phyloP scores from a whole-genome alignment of 2,113 vertebrate genomes.

The human (Homo sapiens) region DNA sequence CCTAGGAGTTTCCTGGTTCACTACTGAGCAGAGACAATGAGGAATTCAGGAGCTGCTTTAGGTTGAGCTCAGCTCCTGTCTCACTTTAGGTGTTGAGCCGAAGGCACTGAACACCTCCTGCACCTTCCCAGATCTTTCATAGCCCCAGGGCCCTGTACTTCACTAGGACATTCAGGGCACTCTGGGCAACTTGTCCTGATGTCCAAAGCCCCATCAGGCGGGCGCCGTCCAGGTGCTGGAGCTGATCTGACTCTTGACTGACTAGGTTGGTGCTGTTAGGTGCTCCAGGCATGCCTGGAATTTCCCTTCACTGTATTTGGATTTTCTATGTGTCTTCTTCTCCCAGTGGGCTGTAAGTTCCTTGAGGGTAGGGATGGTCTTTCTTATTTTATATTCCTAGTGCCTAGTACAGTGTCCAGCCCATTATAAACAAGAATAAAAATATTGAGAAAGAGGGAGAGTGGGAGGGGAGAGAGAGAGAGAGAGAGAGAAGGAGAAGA shows the following conservation, averaged over 20 bases:
- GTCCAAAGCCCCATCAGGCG: neutral
- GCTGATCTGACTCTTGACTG: neutral
- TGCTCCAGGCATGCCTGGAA: neutral
- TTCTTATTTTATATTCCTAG: neutral
- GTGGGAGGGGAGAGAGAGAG: neutral
- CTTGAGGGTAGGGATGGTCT: neutral
- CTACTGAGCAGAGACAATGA: accelerated
- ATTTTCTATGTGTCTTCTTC: neutral
- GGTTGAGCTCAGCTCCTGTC: neutral
- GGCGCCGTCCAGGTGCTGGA: neutral
- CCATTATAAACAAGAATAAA: neutral
- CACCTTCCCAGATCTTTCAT: neutral
- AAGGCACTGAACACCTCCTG: neutral
- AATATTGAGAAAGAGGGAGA: neutral
- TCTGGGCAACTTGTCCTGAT: neutral
- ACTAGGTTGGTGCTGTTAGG: neutral
- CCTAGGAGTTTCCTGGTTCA: too few relatives aligned
- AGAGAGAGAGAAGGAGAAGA: too few relatives aligned
- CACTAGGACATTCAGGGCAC: neutral
- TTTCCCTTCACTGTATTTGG: neutral
- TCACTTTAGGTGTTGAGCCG: neutral
- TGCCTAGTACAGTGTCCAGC: neutral
- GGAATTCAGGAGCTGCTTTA: neutral
- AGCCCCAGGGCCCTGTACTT: neutral
- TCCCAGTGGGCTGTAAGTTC: neutral